Evolutionary conservation across 1,140 invertebrate genomes (phyloP).

Genomic region (Ceratosolen solmsi): DNA sequence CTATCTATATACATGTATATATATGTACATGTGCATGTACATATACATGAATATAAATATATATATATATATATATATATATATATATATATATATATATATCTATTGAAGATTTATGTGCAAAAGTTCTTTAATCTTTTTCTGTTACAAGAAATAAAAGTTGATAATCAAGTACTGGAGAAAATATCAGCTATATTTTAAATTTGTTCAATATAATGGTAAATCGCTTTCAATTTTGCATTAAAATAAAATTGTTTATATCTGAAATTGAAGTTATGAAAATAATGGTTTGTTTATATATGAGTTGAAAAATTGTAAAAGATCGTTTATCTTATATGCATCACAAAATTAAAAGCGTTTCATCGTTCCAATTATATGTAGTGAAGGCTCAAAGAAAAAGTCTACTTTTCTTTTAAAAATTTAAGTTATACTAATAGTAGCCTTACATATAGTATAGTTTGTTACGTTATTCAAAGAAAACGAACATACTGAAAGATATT

Average conservation of each 20-base stretch:
- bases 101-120: no score
- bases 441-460: no score
- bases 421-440: neutral
- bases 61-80: conserved; percentile 1
- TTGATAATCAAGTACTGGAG: neutral
- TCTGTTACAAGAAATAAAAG: no score
- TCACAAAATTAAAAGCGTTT: neutral
- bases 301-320: no score
- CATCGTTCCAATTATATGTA: neutral
- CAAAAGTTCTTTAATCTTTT: no score
- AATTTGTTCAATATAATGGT: neutral
- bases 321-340: neutral
- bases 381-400: neutral
- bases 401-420: neutral
- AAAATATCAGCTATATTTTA: neutral
- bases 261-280: no score
- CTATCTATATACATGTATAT: neutral
- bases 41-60: neutral
- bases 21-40: neutral
- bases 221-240: neutral
- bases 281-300: no score
- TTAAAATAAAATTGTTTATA: neutral
- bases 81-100: no score
- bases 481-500: neutral
- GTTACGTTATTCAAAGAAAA: no score